Evolutionary conservation across 1,140 invertebrate genomes (phyloP).

Genomic region (Rhizoglyphus robini): DNA sequence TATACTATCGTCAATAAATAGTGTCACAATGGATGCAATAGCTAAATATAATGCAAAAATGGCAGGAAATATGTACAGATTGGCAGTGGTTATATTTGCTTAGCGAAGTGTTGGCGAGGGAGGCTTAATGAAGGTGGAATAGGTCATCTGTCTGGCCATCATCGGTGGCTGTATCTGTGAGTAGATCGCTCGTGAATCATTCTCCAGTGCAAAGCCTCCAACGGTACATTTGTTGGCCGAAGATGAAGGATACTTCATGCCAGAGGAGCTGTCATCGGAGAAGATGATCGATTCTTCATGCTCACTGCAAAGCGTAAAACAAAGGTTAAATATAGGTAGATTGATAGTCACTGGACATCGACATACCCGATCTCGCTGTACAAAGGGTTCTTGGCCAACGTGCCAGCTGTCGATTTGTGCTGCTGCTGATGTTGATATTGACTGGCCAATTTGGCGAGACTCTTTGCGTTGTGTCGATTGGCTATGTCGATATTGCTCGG

Average conservation of each 20-base stretch:
- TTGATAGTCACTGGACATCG: background rate
- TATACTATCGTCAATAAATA: too few relatives aligned
- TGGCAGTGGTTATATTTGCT: background rate
- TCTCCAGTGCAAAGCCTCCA: background rate
- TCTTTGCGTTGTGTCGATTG: too few relatives aligned
- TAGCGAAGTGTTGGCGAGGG: background rate
- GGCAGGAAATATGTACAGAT: too few relatives aligned
- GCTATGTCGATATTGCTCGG: too few relatives aligned
- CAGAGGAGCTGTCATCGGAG: background rate
- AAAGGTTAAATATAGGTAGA: background rate
- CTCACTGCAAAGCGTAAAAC: background rate
- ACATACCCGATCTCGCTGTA: constrained; percentile 7
- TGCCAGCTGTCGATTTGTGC: background rate
- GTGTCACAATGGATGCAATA: too few relatives aligned
- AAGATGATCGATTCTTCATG: background rate
- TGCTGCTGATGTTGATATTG: background rate
- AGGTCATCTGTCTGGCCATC: background rate
- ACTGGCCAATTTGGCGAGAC: too few relatives aligned
- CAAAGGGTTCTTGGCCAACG: background rate
- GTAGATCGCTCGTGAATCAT: background rate
- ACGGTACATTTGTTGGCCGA: background rate
- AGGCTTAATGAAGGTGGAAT: background rate
- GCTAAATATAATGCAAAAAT: too few relatives aligned
- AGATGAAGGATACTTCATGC: background rate
- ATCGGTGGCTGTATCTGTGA: background rate